Percentiles rank a stretch among this genome's conserved stretches.
These are phyloP conservation scores for Speoplatyrhinus poulsoni DNA, from an alignment of 2,113 vertebrate genomes.

Conservation along the genomic window DNA sequence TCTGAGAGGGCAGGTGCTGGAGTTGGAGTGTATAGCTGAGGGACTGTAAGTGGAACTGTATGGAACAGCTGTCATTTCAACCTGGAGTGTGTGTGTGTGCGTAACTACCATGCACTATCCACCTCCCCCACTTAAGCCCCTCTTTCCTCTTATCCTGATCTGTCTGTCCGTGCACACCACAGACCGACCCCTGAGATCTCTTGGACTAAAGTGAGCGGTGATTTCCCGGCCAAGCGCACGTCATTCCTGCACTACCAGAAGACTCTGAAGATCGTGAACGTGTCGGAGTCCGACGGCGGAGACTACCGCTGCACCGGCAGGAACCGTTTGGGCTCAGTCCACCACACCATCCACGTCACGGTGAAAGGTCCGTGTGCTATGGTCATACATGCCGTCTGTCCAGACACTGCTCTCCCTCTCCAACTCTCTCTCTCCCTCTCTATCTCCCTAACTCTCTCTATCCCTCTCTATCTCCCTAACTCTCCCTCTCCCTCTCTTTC, in stretches of 20 bases:
- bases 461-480: slow-evolving; percentile 13
- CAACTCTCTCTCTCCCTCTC: slow-evolving; percentile 3
- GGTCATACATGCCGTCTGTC: not conserved
- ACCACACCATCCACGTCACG: slow-evolving; percentile 85
- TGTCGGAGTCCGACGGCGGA: slow-evolving; percentile 90
- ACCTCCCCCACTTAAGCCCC: not conserved
- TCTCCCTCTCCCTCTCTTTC: not conserved
- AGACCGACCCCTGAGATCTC: slow-evolving; percentile 90
- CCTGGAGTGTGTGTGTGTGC: not conserved
- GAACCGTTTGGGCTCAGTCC: slow-evolving; percentile 79
- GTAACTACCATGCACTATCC: slow-evolving; percentile 2
- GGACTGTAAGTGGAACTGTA: slow-evolving; percentile 86
- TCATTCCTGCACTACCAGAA: slow-evolving; percentile 88
- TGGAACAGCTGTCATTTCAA: not conserved
- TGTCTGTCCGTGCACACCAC: slow-evolving; percentile 7
- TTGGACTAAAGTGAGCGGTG: slow-evolving; percentile 90
- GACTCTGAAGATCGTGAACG: slow-evolving; percentile 85
- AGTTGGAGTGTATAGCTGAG: slow-evolving; percentile 94
- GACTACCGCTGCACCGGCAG: slow-evolving; percentile 89
- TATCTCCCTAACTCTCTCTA: slow-evolving; percentile 15
- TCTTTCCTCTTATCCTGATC: not conserved
- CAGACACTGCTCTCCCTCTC: not conserved
- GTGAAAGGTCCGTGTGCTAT: slow-evolving; percentile 85
- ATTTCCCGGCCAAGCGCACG: slow-evolving; percentile 80
- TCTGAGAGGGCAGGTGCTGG: slow-evolving; percentile 87